Conservation (phyloP, 2,888 invertebrate genomes). For the Lissonota sp. region DNA sequence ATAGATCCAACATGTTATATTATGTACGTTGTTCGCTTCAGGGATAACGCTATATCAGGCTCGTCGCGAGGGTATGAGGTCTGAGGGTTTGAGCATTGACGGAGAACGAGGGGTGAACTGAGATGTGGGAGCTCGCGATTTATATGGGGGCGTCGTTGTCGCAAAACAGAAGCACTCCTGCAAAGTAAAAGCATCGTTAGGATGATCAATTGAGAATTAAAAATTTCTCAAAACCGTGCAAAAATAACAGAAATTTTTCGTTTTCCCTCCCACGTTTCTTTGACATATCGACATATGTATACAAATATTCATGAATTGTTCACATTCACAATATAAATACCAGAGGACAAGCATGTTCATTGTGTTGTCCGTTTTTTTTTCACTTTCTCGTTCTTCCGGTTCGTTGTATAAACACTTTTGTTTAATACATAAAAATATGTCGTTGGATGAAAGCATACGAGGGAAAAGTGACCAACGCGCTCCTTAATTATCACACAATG, state of each 20-base stretch:
- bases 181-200: constrained; percentile 28
- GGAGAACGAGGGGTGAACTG: neutral
- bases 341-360: neutral
- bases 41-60: too few relatives aligned
- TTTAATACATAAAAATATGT: too few relatives aligned
- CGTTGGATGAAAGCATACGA: too few relatives aligned
- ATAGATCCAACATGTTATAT: constrained; percentile 34
- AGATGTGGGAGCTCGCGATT: constrained; percentile 43
- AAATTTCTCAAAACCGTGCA: neutral
- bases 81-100: neutral
- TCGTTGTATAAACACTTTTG: too few relatives aligned
- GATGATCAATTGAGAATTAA: constrained; percentile 54
- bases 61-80: too few relatives aligned
- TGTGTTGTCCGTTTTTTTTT: neutral
- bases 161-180: constrained; percentile 34
- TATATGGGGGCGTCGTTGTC: constrained; percentile 12
- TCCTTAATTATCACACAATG: too few relatives aligned
- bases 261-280: constrained; percentile 9
- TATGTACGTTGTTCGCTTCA: constrained; percentile 28
- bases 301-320: constrained; percentile 36
- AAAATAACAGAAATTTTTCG: neutral
- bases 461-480: too few relatives aligned
- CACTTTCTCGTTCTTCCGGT: neutral
- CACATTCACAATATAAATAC: constrained; percentile 14
- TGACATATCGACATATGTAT: neutral